Percentiles rank a stretch among this genome's conserved stretches.
These are phyloP conservation scores for Setophaga kirtlandii DNA, from an alignment of 2,113 vertebrate genomes.

Conservation along the genomic window DNA sequence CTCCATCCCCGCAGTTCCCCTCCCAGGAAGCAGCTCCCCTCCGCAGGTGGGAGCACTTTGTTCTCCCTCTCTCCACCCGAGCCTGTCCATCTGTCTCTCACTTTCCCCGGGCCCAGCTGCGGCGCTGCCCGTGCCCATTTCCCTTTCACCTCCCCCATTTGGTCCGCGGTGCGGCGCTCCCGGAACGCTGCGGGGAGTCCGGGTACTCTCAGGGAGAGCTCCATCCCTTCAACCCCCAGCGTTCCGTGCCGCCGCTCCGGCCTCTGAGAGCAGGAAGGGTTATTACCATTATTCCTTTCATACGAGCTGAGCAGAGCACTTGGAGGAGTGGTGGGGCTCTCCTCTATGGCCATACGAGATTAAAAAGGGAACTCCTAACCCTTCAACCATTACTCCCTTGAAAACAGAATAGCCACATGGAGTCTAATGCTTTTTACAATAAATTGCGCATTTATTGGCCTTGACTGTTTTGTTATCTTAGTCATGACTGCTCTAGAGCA, in stretches of 20 bases:
- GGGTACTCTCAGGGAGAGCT: too few relatives aligned
- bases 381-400: not conserved
- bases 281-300: not conserved
- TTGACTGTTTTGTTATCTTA: not conserved
- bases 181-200: not conserved
- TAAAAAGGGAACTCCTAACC: not conserved
- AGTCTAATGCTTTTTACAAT: rapidly evolving
- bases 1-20: not conserved
- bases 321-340: not conserved
- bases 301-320: rapidly evolving
- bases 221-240: rapidly evolving
- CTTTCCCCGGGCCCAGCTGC: not conserved
- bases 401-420: not conserved
- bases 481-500: not conserved
- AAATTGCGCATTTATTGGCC: not conserved
- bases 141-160: not conserved
- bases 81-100: not conserved
- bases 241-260: rapidly evolving
- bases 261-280: not conserved
- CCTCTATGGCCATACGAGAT: too few relatives aligned
- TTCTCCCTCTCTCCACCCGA: not conserved
- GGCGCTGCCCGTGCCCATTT: not conserved
- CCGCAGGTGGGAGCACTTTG: not conserved
- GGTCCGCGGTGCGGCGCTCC: not conserved
- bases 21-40: not conserved